A percentile compares a stretch with the other conserved stretches of the same genome.
Evolutionary conservation across 2,888 invertebrate species (phyloP).

Genomic region (Lutraria lutraria): DNA sequence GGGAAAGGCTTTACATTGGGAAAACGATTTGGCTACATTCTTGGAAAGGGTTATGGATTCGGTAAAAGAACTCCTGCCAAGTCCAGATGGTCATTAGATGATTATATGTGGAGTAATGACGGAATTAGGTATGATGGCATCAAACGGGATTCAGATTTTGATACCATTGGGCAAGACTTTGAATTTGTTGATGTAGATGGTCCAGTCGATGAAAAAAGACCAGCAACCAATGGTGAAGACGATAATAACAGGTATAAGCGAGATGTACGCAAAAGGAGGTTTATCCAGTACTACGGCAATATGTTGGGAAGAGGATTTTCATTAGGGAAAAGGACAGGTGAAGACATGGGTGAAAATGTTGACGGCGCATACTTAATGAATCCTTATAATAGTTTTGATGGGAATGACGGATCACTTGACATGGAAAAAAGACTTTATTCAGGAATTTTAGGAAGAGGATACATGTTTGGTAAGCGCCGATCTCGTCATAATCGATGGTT

Average conservation of each 20-base stretch:
- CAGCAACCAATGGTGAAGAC: conserved; percentile 37
- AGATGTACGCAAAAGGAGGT: conserved; percentile 28
- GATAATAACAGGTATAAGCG: conserved; percentile 49
- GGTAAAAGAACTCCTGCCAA: conserved; percentile 28
- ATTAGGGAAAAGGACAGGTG: neutral
- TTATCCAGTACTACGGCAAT: conserved; percentile 44
- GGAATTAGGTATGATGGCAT: neutral
- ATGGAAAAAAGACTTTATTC: conserved; percentile 37
- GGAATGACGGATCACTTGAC: neutral
- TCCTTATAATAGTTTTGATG: neutral
- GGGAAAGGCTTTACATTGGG: conserved; percentile 22
- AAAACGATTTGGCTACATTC: conserved; percentile 36
- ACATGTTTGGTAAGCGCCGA: conserved; percentile 46
- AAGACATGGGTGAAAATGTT: neutral
- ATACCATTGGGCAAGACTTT: conserved; percentile 36
- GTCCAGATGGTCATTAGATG: neutral
- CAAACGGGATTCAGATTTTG: neutral
- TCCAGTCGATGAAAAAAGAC: conserved; percentile 46
- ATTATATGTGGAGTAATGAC: neutral
- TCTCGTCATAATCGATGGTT: neutral
- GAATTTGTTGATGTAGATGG: conserved; percentile 48
- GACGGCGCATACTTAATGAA: neutral
- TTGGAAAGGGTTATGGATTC: conserved; percentile 33
- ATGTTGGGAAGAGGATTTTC: conserved; percentile 43
- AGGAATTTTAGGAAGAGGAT: conserved; percentile 35